phyloP scores from a whole-genome alignment of 1,140 invertebrate species.

The Neotoxoptera formosana region DNA sequence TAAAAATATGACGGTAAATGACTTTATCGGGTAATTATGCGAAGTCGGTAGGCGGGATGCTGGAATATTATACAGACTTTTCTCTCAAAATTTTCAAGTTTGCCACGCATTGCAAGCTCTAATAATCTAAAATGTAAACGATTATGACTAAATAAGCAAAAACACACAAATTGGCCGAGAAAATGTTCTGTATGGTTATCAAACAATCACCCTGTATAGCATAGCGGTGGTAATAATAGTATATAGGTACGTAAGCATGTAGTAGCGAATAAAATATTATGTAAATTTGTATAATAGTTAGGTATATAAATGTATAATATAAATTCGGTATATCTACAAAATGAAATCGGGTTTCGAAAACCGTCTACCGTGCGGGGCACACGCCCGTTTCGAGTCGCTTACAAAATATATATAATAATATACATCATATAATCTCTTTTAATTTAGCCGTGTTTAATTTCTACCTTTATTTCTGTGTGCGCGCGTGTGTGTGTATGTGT shows the following conservation, averaged over 20 bases:
- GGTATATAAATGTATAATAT: no score
- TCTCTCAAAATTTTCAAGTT: background rate
- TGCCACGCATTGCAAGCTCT: background rate
- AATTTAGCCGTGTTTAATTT: background rate
- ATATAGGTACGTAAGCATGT: background rate
- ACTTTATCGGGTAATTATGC: background rate
- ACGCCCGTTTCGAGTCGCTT: background rate
- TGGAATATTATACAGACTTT: background rate
- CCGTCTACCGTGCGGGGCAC: background rate
- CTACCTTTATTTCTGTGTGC: background rate
- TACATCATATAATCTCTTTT: conserved; percentile 18
- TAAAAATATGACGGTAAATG: background rate
- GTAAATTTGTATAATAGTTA: background rate
- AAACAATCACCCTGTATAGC: background rate
- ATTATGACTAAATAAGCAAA: background rate
- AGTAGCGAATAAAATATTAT: background rate
- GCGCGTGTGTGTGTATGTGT: background rate
- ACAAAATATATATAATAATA: background rate
- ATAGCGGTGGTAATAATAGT: background rate
- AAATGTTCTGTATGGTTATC: no score
- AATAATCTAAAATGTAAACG: background rate
- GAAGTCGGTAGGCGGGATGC: background rate
- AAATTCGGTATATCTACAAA: background rate
- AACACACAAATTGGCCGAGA: no score
- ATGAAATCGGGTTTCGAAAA: background rate